Evolutionary conservation across 1,140 invertebrate genomes (phyloP), one percentile per base, ranked within the genome.

Genomic region (Pseudoatta argentina): DNA sequence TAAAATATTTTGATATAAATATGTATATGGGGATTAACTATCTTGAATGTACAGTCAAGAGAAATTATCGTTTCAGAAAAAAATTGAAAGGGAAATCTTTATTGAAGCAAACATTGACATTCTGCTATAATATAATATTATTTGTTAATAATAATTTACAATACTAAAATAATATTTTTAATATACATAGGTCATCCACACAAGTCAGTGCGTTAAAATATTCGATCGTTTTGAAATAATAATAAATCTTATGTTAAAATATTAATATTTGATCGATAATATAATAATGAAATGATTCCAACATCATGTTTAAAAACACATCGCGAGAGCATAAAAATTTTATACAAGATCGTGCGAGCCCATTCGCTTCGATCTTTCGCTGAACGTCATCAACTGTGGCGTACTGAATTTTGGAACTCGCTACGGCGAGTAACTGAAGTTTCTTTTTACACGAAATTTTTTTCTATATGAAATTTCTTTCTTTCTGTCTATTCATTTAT

Each of bases 351-450:
- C 14, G 48, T 24, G 18, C 16, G 21, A 8, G 5, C 14, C 30
- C 21, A 27, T 48, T 1, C 16, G 24, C 10, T 5, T 79, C 2
- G 2, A 67, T 44, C 21, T 44, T 21, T 27, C 27, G n/a, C 12
- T 2, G n/a, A 55, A 27, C 51, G 63, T 67, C 44, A 75, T 39
- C n/a, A 48, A 24, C 30, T 14, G n/a, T 86, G 83, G 66, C 88
- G 90, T 21, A 91, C 39, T 90, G 89, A 91, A 92, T 91, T 92
- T 89, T 91, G 89, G 53, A 87, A 24, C 24, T 1, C 85, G 59
- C 53, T 57, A 55, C 44, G n/a, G 8, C 76, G 64, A 86, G 21
- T 87, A 81, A 88, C 24, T 77, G 34, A 86, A 85, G 76, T 85
- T 89, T 44, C 24, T 61, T 61, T 61, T 4, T 44, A 10, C 10